These are phyloP conservation scores for Stigmatopora argus DNA, from an alignment of 2,113 vertebrate genomes.

Conservation along the genomic window DNA sequence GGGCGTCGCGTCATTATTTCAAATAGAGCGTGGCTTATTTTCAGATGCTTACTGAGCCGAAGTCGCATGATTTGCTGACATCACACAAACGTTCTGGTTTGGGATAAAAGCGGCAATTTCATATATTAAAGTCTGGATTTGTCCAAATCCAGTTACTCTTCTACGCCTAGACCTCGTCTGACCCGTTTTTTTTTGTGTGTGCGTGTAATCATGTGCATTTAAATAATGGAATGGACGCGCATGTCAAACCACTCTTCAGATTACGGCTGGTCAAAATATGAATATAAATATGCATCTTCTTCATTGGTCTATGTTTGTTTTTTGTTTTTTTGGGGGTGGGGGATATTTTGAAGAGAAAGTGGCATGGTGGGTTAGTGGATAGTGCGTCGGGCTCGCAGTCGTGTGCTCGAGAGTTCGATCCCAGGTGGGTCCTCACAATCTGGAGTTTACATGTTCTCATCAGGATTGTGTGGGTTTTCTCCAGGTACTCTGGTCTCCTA, in stretches of 20 bases:
- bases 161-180: background rate
- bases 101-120: background rate
- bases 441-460: too few relatives aligned
- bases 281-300: background rate
- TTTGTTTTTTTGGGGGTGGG: background rate
- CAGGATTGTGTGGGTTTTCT: too few relatives aligned
- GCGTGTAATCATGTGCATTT: background rate
- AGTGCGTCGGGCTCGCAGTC: too few relatives aligned
- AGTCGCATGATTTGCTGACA: background rate
- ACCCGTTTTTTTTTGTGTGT: background rate
- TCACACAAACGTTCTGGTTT: background rate
- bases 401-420: too few relatives aligned
- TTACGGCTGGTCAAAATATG: background rate
- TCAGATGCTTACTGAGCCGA: background rate
- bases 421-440: too few relatives aligned
- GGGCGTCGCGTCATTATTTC: slow-evolving; percentile 20
- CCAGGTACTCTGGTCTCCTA: too few relatives aligned
- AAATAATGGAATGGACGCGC: slow-evolving; percentile 2
- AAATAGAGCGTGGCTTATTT: slow-evolving; percentile 19
- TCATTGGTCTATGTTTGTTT: background rate
- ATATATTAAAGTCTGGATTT: background rate
- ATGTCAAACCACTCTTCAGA: background rate
- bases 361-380: too few relatives aligned
- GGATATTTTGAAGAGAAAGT: too few relatives aligned
- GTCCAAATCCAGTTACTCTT: background rate